Conservation (phyloP, 2,113 vertebrate genomes). For the Pantherophis guttatus region DNA sequence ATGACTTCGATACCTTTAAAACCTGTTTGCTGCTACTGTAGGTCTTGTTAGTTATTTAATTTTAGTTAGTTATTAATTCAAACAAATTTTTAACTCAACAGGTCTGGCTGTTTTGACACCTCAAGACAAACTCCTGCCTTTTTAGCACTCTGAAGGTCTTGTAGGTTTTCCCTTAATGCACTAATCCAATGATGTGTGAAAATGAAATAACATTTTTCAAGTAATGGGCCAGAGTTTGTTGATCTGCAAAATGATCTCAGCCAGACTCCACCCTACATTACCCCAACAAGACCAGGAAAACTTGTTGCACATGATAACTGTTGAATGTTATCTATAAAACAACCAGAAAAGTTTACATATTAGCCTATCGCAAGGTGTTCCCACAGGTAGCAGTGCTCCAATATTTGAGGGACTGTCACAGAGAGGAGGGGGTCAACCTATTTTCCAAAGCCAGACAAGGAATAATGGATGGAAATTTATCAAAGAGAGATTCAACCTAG, state of each 20-base stretch:
- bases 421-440: too few relatives aligned
- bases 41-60: not conserved
- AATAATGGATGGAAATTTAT: too few relatives aligned
- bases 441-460: too few relatives aligned
- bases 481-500: too few relatives aligned
- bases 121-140: not conserved
- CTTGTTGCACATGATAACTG: not conserved
- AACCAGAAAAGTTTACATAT: not conserved
- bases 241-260: not conserved
- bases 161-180: not conserved
- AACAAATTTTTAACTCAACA: not conserved
- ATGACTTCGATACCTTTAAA: not conserved
- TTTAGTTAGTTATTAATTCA: not conserved
- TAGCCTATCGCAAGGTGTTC: not conserved
- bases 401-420: too few relatives aligned
- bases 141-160: not conserved
- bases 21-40: not conserved
- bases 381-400: not conserved
- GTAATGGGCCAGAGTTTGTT: not conserved
- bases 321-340: not conserved
- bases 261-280: not conserved
- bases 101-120: not conserved
- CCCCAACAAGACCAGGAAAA: not conserved
- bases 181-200: not conserved
- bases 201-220: not conserved